Conservation (phyloP, 2,113 vertebrate species). For the Gadus chalcogrammus region DNA sequence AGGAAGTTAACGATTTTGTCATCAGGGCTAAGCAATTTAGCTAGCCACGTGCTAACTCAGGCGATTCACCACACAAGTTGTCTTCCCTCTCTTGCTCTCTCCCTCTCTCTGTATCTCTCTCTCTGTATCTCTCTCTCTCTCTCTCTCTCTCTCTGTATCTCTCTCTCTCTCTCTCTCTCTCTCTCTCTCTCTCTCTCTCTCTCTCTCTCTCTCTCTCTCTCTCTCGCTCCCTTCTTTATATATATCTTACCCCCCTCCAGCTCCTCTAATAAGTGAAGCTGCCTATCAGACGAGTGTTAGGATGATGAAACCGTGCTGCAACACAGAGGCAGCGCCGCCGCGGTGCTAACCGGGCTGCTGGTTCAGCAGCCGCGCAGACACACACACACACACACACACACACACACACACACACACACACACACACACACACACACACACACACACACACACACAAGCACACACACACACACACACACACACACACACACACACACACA, state of each 20-base stretch:
- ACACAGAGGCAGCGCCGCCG: conserved; percentile 40
- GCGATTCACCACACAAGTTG: too few species aligned
- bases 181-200: not conserved
- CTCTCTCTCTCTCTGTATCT: too few species aligned
- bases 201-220: not conserved
- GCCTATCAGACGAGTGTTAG: conserved; percentile 66
- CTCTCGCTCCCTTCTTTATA: too few species aligned
- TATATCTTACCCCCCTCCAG: conserved; percentile 28
- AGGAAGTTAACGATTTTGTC: too few species aligned
- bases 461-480: too few species aligned
- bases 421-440: conserved; percentile 6
- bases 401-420: not conserved
- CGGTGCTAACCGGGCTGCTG: conserved; percentile 47
- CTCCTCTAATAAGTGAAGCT: conserved; percentile 67
- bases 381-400: not conserved
- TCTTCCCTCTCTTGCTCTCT: conserved; percentile 2
- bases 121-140: too few species aligned
- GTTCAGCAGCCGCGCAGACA: conserved; percentile 52
- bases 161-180: not conserved
- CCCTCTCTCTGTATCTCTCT: too few species aligned
- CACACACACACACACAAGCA: too few species aligned
- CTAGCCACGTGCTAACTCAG: too few species aligned
- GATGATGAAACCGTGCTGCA: conserved; percentile 74
- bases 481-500: not conserved
- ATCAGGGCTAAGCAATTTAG: too few species aligned